phyloP scores from a whole-genome alignment of 2,888 invertebrate species.

The Dromius quadrimaculatus region DNA sequence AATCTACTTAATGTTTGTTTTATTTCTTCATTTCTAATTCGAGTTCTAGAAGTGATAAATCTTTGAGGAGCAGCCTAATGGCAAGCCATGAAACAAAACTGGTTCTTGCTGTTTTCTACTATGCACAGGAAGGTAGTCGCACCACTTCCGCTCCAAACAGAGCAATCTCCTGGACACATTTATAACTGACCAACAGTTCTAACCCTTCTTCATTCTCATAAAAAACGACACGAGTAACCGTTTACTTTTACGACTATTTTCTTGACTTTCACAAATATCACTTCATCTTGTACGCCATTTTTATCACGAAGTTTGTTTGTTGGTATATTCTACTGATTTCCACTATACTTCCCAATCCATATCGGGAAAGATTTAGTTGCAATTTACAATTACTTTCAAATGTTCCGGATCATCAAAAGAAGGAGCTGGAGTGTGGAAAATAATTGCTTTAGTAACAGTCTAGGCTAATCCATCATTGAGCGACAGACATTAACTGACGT shows the following conservation, averaged over 20 bases:
- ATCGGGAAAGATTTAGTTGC: too few species aligned
- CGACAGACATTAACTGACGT: slow-evolving; percentile 30
- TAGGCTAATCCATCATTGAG: slow-evolving; percentile 1
- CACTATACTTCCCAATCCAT: too few species aligned
- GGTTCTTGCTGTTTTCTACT: too few species aligned
- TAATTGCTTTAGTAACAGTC: too few species aligned
- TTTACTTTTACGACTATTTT: slow-evolving; percentile 4
- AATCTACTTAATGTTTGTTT: slow-evolving; percentile 51
- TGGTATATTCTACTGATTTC: too few species aligned
- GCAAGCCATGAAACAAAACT: slow-evolving; percentile 47
- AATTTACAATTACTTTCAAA: too few species aligned
- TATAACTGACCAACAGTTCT: slow-evolving; percentile 34
- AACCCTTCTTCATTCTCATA: slow-evolving; percentile 12
- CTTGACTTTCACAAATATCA: background rate
- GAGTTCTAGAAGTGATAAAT: slow-evolving; percentile 47
- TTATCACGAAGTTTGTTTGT: background rate
- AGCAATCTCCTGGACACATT: slow-evolving; percentile 45
- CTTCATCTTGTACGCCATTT: background rate
- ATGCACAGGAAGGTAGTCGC: background rate
- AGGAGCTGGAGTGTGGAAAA: too few species aligned
- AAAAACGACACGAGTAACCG: background rate
- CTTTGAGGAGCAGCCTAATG: slow-evolving; percentile 39
- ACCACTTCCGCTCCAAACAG: slow-evolving; percentile 36
- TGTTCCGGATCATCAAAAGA: too few species aligned
- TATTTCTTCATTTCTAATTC: slow-evolving; percentile 52